phyloP scores from a whole-genome alignment of 1,140 invertebrate species.

The Listronotus bonariensis region DNA sequence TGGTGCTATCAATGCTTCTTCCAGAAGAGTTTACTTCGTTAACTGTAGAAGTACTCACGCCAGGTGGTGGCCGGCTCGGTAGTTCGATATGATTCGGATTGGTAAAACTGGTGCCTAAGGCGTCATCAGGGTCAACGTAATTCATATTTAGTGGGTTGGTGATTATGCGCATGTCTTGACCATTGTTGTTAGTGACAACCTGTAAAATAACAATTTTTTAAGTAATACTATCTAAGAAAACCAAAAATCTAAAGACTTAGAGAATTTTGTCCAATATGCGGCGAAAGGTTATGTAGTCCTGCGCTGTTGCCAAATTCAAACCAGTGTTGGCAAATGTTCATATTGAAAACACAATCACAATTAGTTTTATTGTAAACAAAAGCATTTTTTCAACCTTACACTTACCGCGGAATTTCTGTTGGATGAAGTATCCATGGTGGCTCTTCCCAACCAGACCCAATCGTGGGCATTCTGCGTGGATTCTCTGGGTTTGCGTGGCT shows the following conservation, averaged over 20 bases:
- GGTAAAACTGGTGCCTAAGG: conserved; percentile 67
- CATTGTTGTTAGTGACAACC: conserved; percentile 47
- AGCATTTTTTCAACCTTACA: too few species aligned
- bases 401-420: conserved; percentile 51
- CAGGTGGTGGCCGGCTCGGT: conserved; percentile 56
- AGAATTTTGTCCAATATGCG: too few species aligned
- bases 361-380: too few species aligned
- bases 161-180: conserved; percentile 72
- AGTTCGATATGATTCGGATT: conserved; percentile 75
- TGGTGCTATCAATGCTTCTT: conserved; percentile 67
- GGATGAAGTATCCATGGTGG: conserved; percentile 79
- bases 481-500: conserved; percentile 66
- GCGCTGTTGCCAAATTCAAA: too few species aligned
- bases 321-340: too few species aligned
- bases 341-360: too few species aligned
- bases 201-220: too few species aligned
- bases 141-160: conserved; percentile 74
- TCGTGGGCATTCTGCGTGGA: conserved; percentile 91
- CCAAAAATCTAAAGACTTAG: too few species aligned
- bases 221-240: too few species aligned
- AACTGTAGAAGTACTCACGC: neutral
- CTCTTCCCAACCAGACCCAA: conserved; percentile 93
- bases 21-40: conserved; percentile 53
- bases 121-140: conserved; percentile 67
- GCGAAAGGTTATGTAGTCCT: too few species aligned